These are phyloP conservation scores for Drosophila lutescens DNA, from an alignment of 2,888 invertebrate genomes.

Conservation along the genomic window DNA sequence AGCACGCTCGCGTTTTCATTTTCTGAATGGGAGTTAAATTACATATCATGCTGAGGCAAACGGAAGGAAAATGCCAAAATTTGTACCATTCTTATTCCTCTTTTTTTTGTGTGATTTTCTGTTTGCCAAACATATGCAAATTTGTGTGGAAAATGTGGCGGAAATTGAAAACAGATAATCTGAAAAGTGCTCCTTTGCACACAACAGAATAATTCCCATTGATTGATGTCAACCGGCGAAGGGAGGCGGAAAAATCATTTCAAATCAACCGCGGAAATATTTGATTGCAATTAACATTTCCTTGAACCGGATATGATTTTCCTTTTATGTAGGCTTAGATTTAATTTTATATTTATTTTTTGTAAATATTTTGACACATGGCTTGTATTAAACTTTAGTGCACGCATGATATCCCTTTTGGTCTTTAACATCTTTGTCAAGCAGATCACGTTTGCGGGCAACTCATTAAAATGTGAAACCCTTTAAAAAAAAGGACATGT, in stretches of 20 bases:
- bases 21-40: slow-evolving; percentile 39
- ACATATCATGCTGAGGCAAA: slow-evolving; percentile 19
- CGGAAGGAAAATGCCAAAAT: slow-evolving; percentile 3
- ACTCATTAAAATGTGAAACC: slow-evolving; percentile 27
- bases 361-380: neutral
- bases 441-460: slow-evolving; percentile 28
- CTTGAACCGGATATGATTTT: neutral
- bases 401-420: slow-evolving; percentile 4
- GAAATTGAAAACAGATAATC: slow-evolving; percentile 45
- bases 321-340: neutral
- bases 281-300: slow-evolving; percentile 23
- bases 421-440: neutral
- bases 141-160: slow-evolving; percentile 26
- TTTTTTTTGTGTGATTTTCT: neutral
- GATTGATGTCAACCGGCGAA: slow-evolving; percentile 11
- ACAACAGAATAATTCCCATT: slow-evolving; percentile 19
- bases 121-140: slow-evolving; percentile 10
- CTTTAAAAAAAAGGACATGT: slow-evolving; percentile 12
- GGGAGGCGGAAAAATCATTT: neutral
- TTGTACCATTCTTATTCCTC: slow-evolving; percentile 1
- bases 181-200: slow-evolving; percentile 14
- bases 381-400: neutral
- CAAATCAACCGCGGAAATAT: neutral
- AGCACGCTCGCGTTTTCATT: slow-evolving; percentile 5
- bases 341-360: neutral